Percentiles rank a stretch among this genome's conserved stretches.
Evolutionary conservation across 2,797 vertebrate species (phyloP).

Genomic region (Erpetoichthys calabaricus): DNA sequence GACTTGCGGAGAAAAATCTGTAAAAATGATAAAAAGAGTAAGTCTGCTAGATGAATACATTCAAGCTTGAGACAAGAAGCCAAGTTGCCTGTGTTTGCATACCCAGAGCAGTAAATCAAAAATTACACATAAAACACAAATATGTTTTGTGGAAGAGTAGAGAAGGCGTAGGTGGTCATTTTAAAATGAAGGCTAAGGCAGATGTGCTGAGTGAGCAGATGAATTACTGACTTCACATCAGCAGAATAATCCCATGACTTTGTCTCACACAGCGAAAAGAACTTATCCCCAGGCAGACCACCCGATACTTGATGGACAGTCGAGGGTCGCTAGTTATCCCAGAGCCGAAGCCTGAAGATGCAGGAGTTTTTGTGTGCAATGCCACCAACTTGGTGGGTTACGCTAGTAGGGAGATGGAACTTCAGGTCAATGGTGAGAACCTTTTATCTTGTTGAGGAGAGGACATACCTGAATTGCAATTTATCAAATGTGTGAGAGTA

Average conservation of each 20-base stretch:
- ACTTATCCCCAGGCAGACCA: conserved; percentile 23
- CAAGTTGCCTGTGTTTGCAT: no score
- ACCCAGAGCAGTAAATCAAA: no score
- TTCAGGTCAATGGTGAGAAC: conserved; percentile 78
- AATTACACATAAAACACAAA: no score
- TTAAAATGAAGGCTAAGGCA: not conserved
- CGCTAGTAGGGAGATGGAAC: conserved; percentile 62
- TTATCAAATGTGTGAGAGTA: no score
- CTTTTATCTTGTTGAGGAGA: not conserved
- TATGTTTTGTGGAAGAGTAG: no score
- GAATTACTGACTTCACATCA: no score
- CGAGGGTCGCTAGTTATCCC: conserved; percentile 59
- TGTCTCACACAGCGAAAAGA: conserved; percentile 45
- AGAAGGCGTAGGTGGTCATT: conserved; percentile 17
- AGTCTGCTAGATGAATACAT: no score
- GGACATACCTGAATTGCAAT: no score
- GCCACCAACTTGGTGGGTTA: conserved; percentile 68
- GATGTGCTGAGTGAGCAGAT: not conserved
- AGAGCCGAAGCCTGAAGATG: conserved; percentile 37
- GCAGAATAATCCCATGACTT: not conserved
- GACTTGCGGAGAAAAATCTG: no score
- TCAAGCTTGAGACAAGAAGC: no score
- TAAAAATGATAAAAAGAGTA: no score
- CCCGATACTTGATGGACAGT: conserved; percentile 31
- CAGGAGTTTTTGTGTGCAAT: conserved; percentile 72